Evolutionary conservation across 2,888 invertebrate species (phyloP).

Genomic region (Athrips mouffetella): DNA sequence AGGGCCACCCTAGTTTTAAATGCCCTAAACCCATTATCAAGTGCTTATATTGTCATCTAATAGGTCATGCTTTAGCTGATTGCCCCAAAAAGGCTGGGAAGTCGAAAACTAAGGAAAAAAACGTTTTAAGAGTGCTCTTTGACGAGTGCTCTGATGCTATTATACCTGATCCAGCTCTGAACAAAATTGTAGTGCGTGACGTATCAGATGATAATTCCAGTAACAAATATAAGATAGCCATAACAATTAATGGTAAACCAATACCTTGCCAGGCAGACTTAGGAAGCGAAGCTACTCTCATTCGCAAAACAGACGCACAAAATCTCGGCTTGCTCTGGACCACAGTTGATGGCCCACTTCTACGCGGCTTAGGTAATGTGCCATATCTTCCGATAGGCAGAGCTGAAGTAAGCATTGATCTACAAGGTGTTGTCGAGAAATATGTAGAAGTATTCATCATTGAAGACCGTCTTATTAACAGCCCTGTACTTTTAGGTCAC

Average conservation of each 20-base stretch:
- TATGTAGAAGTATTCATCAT: slow-evolving; percentile 22
- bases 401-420: slow-evolving; percentile 15
- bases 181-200: too few species aligned
- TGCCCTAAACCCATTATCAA: too few species aligned
- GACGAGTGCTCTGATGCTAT: too few species aligned
- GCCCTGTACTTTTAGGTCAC: slow-evolving; percentile 13
- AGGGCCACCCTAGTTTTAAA: too few species aligned
- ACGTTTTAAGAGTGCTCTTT: too few species aligned
- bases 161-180: too few species aligned
- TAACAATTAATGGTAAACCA: slow-evolving; percentile 13
- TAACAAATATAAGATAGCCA: slow-evolving; percentile 13
- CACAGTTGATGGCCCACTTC: slow-evolving; percentile 13
- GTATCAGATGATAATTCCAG: too few species aligned
- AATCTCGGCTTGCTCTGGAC: slow-evolving; percentile 20
- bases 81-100: too few species aligned
- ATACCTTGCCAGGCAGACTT: slow-evolving; percentile 18
- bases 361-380: slow-evolving; percentile 25
- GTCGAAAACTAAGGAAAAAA: too few species aligned
- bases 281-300: slow-evolving; percentile 24
- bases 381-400: slow-evolving; percentile 22
- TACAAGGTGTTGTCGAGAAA: slow-evolving; percentile 22
- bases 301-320: slow-evolving; percentile 22
- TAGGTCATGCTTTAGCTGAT: too few species aligned
- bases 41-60: too few species aligned
- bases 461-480: slow-evolving; percentile 20